Evolutionary conservation across 2,113 vertebrate genomes (phyloP).

Genomic region (Pterocles burchelli): DNA sequence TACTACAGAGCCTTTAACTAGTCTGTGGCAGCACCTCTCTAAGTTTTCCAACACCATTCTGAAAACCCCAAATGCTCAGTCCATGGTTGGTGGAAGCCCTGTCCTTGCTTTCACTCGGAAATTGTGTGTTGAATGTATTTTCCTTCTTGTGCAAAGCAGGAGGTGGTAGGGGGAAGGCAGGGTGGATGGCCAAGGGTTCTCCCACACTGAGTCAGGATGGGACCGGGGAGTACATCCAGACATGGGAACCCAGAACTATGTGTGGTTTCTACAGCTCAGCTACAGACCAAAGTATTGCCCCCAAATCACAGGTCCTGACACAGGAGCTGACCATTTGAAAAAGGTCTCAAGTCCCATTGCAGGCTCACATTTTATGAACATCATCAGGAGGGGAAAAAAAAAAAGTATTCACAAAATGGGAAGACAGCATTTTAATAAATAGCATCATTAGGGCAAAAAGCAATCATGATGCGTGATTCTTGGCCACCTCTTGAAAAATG

Average conservation of each 20-base stretch:
- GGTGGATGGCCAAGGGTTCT: background rate
- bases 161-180: background rate
- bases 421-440: background rate
- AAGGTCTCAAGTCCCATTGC: background rate
- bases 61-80: background rate
- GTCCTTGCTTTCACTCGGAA: background rate
- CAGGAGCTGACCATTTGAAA: background rate
- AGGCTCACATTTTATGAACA: background rate
- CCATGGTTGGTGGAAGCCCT: background rate
- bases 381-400: background rate
- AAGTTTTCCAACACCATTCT: background rate
- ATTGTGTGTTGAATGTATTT: too few species aligned
- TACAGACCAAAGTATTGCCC: background rate
- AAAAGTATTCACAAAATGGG: background rate
- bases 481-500: background rate
- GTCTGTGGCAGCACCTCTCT: background rate
- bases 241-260: background rate
- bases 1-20: background rate
- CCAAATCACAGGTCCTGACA: background rate
- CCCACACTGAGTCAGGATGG: background rate
- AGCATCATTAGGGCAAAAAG: background rate
- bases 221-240: fast-evolving
- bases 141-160: fast-evolving
- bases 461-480: background rate
- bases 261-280: background rate